These are phyloP conservation scores for Pagrus major DNA, from an alignment of 2,113 vertebrate species.

Conservation along the genomic window DNA sequence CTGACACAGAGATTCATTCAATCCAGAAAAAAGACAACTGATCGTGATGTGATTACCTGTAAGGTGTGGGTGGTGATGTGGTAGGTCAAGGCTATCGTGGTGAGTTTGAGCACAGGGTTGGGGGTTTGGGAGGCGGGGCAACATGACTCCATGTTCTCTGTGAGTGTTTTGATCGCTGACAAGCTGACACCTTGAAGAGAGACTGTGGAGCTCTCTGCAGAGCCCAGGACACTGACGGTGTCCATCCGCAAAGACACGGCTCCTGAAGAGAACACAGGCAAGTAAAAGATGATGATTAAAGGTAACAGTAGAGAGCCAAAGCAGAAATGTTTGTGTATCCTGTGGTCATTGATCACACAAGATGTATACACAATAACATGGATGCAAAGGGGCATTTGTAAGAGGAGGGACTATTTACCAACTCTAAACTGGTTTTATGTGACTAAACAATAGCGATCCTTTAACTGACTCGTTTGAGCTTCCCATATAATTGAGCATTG, in stretches of 20 bases:
- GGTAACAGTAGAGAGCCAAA: not conserved
- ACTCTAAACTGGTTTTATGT: no score
- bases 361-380: no score
- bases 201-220: constrained; percentile 87
- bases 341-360: not conserved
- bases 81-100: constrained; percentile 86
- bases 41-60: constrained; percentile 84
- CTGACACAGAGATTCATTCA: not conserved
- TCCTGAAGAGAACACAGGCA: constrained; percentile 78
- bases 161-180: constrained; percentile 88
- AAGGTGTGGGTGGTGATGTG: constrained; percentile 88
- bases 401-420: not conserved
- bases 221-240: constrained; percentile 85
- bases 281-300: not conserved
- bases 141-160: constrained; percentile 92
- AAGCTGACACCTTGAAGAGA: constrained; percentile 90
- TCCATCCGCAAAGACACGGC: constrained; percentile 91
- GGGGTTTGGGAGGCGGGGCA: constrained; percentile 87
- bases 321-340: not conserved
- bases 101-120: constrained; percentile 85
- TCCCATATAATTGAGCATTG: no score
- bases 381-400: not conserved
- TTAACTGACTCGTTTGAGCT: no score
- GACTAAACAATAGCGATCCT: no score
- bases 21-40: not conserved